Conservation (phyloP, 2,888 invertebrate genomes). For the Rhorus exstirpatorius region DNA sequence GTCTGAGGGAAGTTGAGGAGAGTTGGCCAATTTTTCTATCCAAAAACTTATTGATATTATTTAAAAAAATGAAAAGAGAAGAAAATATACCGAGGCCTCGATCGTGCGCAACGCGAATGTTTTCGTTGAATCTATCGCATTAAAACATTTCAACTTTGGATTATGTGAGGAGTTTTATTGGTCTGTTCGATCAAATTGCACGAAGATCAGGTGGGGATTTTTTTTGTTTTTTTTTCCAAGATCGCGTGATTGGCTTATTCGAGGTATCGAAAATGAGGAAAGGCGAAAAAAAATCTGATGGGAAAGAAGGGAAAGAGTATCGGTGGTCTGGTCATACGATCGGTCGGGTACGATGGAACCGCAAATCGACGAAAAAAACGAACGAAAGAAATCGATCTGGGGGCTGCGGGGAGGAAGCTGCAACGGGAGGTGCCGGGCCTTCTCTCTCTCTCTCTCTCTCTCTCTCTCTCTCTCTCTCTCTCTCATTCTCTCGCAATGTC, state of each 20-base stretch:
- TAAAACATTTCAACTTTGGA: conserved; percentile 47
- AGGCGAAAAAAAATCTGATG: conserved; percentile 39
- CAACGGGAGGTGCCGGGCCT: conserved; percentile 27
- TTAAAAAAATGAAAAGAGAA: too few relatives aligned
- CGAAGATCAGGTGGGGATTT: conserved; percentile 16
- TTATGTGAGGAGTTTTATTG: conserved; percentile 46
- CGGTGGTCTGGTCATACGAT: conserved; percentile 60
- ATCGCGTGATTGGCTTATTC: conserved; percentile 75
- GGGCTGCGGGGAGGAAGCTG: conserved; percentile 26
- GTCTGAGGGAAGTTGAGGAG: too few relatives aligned
- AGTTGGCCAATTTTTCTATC: too few relatives aligned
- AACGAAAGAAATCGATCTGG: conserved; percentile 72
- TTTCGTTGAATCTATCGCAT: conserved; percentile 5
- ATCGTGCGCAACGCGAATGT: not conserved
- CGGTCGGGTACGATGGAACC: conserved; percentile 68
- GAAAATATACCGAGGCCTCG: too few relatives aligned
- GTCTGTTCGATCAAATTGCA: conserved; percentile 39
- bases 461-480: conserved; percentile 67
- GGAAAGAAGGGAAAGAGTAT: conserved; percentile 51
- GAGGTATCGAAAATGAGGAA: conserved; percentile 56
- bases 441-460: conserved; percentile 57
- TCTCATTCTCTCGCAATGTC: conserved; percentile 80
- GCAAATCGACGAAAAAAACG: conserved; percentile 65
- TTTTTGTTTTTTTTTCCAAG: conserved; percentile 55
- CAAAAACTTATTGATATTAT: too few relatives aligned